Evolutionary conservation across 2,113 vertebrate genomes (phyloP), one percentile per base, ranked within the genome.

Genomic region (Athene noctua): DNA sequence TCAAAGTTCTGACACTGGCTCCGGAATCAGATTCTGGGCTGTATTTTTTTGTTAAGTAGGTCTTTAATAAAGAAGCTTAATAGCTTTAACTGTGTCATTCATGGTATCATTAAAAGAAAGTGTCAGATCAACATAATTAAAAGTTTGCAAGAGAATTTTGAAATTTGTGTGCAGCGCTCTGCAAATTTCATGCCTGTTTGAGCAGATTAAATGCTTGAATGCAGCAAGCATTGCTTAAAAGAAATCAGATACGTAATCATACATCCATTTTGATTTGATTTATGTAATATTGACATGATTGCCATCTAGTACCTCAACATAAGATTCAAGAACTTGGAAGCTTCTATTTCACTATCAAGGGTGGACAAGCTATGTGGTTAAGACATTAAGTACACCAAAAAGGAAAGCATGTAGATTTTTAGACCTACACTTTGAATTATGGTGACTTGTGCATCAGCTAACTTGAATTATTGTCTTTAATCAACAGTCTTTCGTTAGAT

Each of bases 61-160:
- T 46, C 5, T 65, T 40, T 5, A 62, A 6, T 32, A 10, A 65
- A 77, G 46, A 71, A 11, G 11, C 14, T 77, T 34, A 8, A 70
- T 89, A 40, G 13, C 36, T 73, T 67, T 55, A 54, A 8, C 49
- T 81, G 18, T 59, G 38, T 26, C 38, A 6, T 9, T 38, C 1
- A 1, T 17, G 6, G 10, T 34, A 25, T 19, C 0, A 0, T 8
- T 27, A 44, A 21, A 61, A 30, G 44, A 68, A 27, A 15, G 0
- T 6, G 2, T 71, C 2, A 3, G 15, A 7, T 51, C 5, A 47
- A 10, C 2, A 8, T 51, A 36, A 67, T 1, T 2, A 38, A 68
- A 47, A 72, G 5, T 49, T 63, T 38, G 4, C 14, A 51, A 49
- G 6, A 13, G 8, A 40, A 44, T 52, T 59, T 30, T 66, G 8